Conservation (phyloP, 2,888 invertebrate species). For the Serripes groenlandicus region DNA sequence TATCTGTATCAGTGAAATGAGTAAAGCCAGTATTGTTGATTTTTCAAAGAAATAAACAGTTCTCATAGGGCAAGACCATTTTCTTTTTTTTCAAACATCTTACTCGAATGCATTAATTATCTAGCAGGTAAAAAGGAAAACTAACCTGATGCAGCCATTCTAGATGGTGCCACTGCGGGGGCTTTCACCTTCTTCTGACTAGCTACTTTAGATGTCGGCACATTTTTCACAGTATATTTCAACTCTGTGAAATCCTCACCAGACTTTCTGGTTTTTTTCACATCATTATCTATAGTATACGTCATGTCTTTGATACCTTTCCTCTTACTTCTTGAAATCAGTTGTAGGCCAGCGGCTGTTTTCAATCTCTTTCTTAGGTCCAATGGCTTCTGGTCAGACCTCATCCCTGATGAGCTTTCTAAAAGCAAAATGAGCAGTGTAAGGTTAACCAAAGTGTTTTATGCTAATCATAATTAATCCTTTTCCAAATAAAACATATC, state of each 20-base stretch:
- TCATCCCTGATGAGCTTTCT: conserved; percentile 51
- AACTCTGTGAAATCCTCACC: conserved; percentile 45
- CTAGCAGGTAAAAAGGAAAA: no score
- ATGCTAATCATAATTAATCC: no score
- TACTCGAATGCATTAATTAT: no score
- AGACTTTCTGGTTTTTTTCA: conserved; percentile 34
- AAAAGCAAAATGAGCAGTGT: no score
- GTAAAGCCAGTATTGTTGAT: no score
- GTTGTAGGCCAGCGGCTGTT: conserved; percentile 61
- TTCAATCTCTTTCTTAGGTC: conserved; percentile 64
- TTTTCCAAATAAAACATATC: no score
- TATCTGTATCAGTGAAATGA: no score
- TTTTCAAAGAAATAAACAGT: no score
- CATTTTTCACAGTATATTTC: conserved; percentile 62
- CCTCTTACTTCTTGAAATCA: conserved; percentile 61
- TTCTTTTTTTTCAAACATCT: no score
- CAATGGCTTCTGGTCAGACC: conserved; percentile 49
- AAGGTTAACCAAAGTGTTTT: no score
- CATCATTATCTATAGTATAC: conserved; percentile 63
- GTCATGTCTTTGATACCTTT: conserved; percentile 63
- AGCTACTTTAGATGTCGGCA: conserved; percentile 34
- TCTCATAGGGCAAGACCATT: no score
- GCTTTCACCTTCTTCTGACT: conserved; percentile 40
- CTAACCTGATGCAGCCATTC: conserved; percentile 33
- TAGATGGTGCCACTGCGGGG: conserved; percentile 21